Conservation (phyloP, 2,113 vertebrate genomes). For the Plectropomus leopardus region DNA sequence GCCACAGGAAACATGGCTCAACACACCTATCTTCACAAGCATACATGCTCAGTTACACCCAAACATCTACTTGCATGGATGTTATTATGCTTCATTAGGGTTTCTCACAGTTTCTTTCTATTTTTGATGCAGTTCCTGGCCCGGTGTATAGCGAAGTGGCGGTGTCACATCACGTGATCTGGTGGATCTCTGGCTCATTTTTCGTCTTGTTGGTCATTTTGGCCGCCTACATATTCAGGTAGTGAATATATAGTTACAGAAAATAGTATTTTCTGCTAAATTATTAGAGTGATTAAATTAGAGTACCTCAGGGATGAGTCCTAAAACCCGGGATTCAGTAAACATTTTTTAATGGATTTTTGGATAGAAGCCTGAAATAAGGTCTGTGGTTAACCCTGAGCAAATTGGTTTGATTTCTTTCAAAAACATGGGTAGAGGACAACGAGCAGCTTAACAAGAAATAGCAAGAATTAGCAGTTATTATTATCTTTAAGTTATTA, state of each 20-base stretch:
- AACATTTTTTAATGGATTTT: no score
- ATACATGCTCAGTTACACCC: slow-evolving; percentile 13
- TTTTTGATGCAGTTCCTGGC: slow-evolving; percentile 32
- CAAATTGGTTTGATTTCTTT: no score
- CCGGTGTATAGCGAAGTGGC: accelerated
- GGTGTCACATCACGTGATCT: slow-evolving; percentile 12
- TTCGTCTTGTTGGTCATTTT: slow-evolving; percentile 59
- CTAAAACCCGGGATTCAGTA: no score
- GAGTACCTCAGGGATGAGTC: no score
- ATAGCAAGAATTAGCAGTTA: no score
- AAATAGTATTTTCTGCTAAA: neutral
- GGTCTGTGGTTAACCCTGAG: no score
- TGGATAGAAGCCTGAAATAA: no score
- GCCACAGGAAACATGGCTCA: slow-evolving; percentile 70
- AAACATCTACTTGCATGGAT: slow-evolving; percentile 1
- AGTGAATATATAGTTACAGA: neutral
- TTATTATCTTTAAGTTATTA: no score
- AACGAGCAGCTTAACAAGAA: no score
- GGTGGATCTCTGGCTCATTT: slow-evolving; percentile 66
- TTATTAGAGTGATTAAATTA: no score
- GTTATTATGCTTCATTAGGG: neutral
- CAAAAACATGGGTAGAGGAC: no score
- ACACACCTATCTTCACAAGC: slow-evolving; percentile 27
- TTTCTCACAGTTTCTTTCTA: slow-evolving; percentile 17
- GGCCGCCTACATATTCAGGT: slow-evolving; percentile 73